Percentiles rank a stretch among this genome's conserved stretches.
phyloP scores from a whole-genome alignment of 1,140 invertebrate species.

The Drepana arcuata region DNA sequence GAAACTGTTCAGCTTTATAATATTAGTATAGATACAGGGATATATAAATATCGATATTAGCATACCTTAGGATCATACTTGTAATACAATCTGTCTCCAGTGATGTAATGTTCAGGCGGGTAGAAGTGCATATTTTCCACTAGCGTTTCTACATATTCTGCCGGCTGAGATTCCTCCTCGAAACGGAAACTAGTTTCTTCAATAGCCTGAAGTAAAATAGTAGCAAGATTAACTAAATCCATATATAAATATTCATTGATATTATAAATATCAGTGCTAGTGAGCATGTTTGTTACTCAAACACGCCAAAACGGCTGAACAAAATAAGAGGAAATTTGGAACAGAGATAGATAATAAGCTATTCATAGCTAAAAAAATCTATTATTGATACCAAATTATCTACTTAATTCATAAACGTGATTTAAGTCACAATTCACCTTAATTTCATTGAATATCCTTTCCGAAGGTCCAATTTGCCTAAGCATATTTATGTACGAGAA shows the following conservation, averaged over 20 bases:
- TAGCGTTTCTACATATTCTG: conserved; percentile 85
- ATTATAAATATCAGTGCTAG: too few relatives aligned
- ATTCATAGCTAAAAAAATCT: too few relatives aligned
- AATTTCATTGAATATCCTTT: conserved; percentile 84
- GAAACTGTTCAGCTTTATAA: too few relatives aligned
- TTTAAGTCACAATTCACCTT: conserved; percentile 27
- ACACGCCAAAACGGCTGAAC: too few relatives aligned
- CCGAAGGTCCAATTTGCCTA: conserved; percentile 75
- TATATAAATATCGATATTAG: too few relatives aligned
- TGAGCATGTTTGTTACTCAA: too few relatives aligned
- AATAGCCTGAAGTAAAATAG: conserved; percentile 77
- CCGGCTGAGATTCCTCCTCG: conserved; percentile 77
- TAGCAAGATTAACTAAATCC: too few relatives aligned
- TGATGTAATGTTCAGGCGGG: conserved; percentile 83
- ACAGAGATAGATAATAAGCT: too few relatives aligned
- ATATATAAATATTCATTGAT: too few relatives aligned
- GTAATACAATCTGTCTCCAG: conserved; percentile 80
- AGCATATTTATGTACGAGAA: conserved; percentile 86
- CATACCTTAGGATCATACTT: conserved; percentile 83
- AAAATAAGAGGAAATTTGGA: too few relatives aligned
- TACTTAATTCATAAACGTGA: neutral
- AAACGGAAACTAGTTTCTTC: conserved; percentile 82
- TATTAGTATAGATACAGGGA: too few relatives aligned
- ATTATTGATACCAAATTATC: too few relatives aligned
- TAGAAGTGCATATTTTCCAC: conserved; percentile 87